Conservation (phyloP, 2,888 invertebrate species). For the Acleris emargana region DNA sequence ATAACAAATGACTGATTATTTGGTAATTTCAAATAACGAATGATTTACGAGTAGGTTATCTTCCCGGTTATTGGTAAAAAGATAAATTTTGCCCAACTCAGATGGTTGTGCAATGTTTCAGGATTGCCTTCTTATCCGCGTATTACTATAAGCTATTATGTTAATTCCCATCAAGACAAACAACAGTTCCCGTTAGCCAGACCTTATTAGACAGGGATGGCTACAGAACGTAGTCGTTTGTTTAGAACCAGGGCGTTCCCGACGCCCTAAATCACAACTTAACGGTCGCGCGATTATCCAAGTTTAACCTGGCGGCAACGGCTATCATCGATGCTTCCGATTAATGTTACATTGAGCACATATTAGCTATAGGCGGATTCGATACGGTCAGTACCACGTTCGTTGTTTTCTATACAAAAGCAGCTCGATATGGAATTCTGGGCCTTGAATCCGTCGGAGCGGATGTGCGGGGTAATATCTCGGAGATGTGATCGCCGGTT, state of each 20-base stretch:
- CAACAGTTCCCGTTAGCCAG: constrained; percentile 26
- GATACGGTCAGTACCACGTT: constrained; percentile 37
- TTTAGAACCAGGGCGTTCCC: constrained; percentile 51
- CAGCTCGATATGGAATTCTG: no score
- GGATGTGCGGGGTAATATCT: constrained; percentile 55
- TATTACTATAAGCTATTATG: neutral
- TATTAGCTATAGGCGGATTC: constrained; percentile 56
- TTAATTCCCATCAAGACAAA: constrained; percentile 13
- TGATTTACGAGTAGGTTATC: no score
- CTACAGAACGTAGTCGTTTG: constrained; percentile 32
- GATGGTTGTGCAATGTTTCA: no score
- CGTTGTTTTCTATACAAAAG: no score
- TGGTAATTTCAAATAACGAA: no score
- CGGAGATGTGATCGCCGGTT: constrained; percentile 58
- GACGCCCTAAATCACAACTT: constrained; percentile 61
- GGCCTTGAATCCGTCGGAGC: constrained; percentile 44
- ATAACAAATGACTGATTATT: no score
- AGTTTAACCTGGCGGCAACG: constrained; percentile 69
- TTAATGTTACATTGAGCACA: constrained; percentile 54
- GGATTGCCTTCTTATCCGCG: no score
- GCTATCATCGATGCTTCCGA: constrained; percentile 69
- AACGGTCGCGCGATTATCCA: constrained; percentile 64
- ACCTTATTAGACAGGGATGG: constrained; percentile 26
- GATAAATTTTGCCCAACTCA: no score
- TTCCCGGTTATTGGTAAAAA: no score